phyloP scores from a whole-genome alignment of 2,888 invertebrate genomes.

The Hipparchia sbordonii region DNA sequence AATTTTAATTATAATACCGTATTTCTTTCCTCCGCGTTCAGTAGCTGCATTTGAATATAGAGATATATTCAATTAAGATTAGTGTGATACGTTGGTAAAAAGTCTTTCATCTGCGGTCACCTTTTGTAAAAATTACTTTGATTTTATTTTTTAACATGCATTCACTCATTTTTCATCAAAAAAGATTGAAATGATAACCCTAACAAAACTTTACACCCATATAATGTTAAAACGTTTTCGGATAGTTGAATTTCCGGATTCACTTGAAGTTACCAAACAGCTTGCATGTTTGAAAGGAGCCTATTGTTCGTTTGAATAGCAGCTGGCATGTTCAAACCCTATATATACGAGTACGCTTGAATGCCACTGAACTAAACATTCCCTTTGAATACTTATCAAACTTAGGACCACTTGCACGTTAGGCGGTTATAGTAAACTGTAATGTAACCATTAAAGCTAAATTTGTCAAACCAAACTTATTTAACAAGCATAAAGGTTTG shows the following conservation, averaged over 20 bases:
- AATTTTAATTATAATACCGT: too few species aligned
- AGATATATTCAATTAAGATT: too few species aligned
- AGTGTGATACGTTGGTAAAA: too few species aligned
- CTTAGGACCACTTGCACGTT: background rate
- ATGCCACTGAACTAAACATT: conserved; percentile 12
- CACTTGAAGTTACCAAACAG: conserved; percentile 26
- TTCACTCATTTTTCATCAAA: background rate
- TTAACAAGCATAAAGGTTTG: too few species aligned
- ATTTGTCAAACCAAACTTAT: too few species aligned
- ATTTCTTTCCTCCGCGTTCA: background rate
- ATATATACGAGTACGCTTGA: conserved; percentile 25
- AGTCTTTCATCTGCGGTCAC: background rate
- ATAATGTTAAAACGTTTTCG: conserved; percentile 15
- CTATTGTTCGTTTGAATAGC: conserved; percentile 31
- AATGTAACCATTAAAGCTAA: too few species aligned
- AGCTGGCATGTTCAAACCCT: conserved; percentile 30
- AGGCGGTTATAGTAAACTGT: too few species aligned
- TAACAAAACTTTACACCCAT: background rate
- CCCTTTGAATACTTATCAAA: conserved; percentile 32
- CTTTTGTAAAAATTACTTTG: background rate
- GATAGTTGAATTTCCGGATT: conserved; percentile 26
- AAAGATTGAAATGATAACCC: background rate
- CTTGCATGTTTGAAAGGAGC: conserved; percentile 27
- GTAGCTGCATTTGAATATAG: background rate
- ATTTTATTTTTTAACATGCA: background rate